These are phyloP conservation scores for Drosophila simulans DNA, from an alignment of 1,140 invertebrate genomes.

Conservation along the genomic window DNA sequence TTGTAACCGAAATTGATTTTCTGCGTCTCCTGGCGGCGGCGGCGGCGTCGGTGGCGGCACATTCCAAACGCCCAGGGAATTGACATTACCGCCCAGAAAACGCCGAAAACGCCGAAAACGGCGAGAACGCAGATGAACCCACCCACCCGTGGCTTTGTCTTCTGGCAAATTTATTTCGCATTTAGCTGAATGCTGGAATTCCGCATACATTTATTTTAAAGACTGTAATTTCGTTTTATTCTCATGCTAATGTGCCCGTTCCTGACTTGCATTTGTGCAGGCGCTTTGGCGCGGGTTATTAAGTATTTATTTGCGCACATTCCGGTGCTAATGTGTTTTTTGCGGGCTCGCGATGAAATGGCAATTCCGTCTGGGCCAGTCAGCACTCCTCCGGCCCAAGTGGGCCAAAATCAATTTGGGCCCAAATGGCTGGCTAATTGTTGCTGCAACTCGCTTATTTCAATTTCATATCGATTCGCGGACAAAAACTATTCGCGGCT, in stretches of 20 bases:
- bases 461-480: constrained; percentile 3
- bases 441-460: constrained; percentile 17
- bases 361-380: constrained; percentile 38
- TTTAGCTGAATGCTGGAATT: constrained; percentile 82
- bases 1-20: constrained; percentile 82
- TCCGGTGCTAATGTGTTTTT: constrained; percentile 52
- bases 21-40: constrained; percentile 67
- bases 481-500: constrained; percentile 24
- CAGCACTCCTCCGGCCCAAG: background rate
- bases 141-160: constrained; percentile 46
- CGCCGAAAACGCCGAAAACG: background rate
- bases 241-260: constrained; percentile 66
- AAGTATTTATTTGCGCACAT: constrained; percentile 77
- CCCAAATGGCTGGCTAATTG: constrained; percentile 36
- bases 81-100: constrained; percentile 54
- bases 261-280: constrained; percentile 46
- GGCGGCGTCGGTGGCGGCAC: constrained; percentile 28
- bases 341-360: constrained; percentile 35
- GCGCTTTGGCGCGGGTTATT: constrained; percentile 45
- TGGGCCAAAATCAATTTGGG: constrained; percentile 61
- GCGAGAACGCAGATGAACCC: background rate
- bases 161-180: constrained; percentile 79
- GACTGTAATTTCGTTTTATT: constrained; percentile 80
- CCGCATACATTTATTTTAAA: constrained; percentile 82
- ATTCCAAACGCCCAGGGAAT: constrained; percentile 72